Conservation (phyloP, 2,113 vertebrate species). For the rabbit (Oryctolagus cuniculus) region DNA sequence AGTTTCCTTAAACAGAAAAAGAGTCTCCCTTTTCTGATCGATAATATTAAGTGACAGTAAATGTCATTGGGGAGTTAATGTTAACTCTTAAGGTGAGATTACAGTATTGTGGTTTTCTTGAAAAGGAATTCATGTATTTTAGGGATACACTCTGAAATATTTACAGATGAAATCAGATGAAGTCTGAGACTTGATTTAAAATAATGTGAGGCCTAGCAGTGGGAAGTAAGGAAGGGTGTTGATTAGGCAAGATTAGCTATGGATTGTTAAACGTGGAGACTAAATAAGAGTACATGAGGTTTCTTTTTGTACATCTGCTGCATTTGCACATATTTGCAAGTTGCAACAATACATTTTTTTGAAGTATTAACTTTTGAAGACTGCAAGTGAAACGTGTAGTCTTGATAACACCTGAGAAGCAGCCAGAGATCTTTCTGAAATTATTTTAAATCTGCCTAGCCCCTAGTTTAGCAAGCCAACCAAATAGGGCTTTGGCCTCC, state of each 20-base stretch:
- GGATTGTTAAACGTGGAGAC: neutral
- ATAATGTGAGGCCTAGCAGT: neutral
- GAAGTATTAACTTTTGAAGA: neutral
- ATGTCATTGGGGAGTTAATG: neutral
- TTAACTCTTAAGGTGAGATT: neutral
- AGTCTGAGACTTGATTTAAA: neutral
- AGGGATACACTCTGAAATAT: neutral
- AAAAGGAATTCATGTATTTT: neutral
- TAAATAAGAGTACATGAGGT: neutral
- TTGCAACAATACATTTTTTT: neutral
- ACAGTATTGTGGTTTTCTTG: neutral
- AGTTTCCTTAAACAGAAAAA: neutral
- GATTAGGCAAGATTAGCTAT: neutral
- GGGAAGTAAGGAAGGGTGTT: neutral
- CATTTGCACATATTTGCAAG: neutral
- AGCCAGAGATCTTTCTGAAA: neutral
- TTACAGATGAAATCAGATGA: neutral
- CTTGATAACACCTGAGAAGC: neutral
- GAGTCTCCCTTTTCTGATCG: neutral
- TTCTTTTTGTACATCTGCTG: neutral
- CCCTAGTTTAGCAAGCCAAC: neutral
- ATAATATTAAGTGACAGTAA: neutral
- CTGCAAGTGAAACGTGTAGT: neutral
- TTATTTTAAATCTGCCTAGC: neutral
- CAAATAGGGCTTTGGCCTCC: rapidly evolving